Percentiles rank a stretch among this genome's conserved stretches.
Evolutionary conservation across 2,888 invertebrate genomes (phyloP).

Genomic region (Periphyllus acericola): DNA sequence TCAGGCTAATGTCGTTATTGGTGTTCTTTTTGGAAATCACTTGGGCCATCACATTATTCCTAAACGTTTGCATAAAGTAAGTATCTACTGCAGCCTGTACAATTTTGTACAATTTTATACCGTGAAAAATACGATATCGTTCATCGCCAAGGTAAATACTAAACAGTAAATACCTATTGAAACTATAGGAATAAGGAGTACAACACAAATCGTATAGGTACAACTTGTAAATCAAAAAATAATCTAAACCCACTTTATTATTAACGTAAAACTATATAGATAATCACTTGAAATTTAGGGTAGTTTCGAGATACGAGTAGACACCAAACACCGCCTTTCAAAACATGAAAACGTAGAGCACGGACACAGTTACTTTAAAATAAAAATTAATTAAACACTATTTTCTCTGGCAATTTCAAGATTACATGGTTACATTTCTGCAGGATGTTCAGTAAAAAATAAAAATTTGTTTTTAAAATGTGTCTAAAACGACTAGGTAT

Average conservation of each 20-base stretch:
- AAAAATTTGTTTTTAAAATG: too few species aligned
- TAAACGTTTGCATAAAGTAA: slow-evolving; percentile 72
- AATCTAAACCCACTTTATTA: neutral
- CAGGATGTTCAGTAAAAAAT: too few species aligned
- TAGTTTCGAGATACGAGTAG: too few species aligned
- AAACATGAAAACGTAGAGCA: too few species aligned
- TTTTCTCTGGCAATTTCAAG: too few species aligned
- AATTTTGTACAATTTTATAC: neutral
- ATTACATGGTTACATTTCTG: too few species aligned
- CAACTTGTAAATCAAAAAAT: neutral
- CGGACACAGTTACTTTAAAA: too few species aligned
- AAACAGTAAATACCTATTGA: neutral
- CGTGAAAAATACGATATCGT: neutral
- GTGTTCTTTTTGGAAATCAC: slow-evolving; percentile 74
- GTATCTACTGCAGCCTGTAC: slow-evolving; percentile 62
- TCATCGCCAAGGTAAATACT: neutral
- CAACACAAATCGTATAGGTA: neutral
- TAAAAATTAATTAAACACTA: too few species aligned
- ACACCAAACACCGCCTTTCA: too few species aligned
- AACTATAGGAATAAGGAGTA: neutral
- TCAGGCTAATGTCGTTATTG: slow-evolving; percentile 71
- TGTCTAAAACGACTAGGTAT: too few species aligned
- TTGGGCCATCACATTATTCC: slow-evolving; percentile 74
- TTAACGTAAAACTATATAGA: too few species aligned
- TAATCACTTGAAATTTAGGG: too few species aligned